phyloP scores from a whole-genome alignment of 92 coral and sea anemone genomes.

The Muricea muricata region DNA sequence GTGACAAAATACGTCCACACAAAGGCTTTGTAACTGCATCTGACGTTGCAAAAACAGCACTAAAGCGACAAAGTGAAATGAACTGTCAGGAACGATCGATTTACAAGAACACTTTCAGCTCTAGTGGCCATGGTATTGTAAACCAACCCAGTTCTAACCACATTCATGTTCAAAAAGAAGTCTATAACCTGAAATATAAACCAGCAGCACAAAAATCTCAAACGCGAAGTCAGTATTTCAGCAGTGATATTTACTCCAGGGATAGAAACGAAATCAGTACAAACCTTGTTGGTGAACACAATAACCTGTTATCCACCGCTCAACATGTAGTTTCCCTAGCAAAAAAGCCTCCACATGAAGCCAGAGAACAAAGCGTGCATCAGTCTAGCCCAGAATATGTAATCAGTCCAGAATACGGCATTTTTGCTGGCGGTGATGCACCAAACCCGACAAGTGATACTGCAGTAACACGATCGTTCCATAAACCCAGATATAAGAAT shows the following conservation, averaged over 20 bases:
- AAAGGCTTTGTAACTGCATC: constrained; percentile 12
- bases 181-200: background rate
- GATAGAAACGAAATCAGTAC: background rate
- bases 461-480: background rate
- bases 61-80: background rate
- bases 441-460: background rate
- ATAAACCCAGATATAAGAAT: background rate
- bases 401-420: background rate
- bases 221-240: background rate
- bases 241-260: background rate
- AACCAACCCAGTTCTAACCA: background rate
- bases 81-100: background rate
- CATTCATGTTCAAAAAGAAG: background rate
- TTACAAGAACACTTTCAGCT: background rate
- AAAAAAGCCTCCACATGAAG: background rate
- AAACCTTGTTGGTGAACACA: background rate
- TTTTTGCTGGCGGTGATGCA: background rate
- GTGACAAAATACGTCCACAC: background rate
- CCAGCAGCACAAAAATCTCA: background rate
- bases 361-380: background rate
- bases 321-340: background rate
- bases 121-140: background rate
- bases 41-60: background rate
- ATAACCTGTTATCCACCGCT: background rate
- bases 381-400: background rate